Conservation (phyloP, 2,113 vertebrate genomes). For the Coptodon bakossiorum region DNA sequence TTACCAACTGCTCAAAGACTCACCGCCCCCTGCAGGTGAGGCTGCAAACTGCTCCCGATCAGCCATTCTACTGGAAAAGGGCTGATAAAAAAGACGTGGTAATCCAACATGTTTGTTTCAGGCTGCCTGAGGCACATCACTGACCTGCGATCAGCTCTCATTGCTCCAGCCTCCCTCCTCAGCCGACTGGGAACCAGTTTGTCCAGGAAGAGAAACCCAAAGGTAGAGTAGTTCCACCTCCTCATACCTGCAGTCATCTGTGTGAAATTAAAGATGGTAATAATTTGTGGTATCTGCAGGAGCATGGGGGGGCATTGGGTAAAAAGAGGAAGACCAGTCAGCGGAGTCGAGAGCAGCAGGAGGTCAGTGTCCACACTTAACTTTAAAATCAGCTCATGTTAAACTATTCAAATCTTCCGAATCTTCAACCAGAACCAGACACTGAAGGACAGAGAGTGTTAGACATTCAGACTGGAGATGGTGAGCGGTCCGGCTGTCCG, state of each 20-base stretch:
- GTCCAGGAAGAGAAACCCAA: conserved; percentile 84
- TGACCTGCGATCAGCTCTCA: conserved; percentile 79
- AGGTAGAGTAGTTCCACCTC: conserved; percentile 58
- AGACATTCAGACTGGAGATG: not conserved
- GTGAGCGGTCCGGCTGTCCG: not conserved
- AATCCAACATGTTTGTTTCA: conserved; percentile 29
- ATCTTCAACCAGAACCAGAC: not conserved
- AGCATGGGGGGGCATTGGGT: conserved; percentile 76
- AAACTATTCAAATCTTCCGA: not conserved
- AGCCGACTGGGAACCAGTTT: conserved; percentile 86
- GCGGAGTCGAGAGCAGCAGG: conserved; percentile 71
- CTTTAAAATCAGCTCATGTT: not conserved
- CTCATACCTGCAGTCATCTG: not conserved
- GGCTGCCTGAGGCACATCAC: conserved; percentile 72
- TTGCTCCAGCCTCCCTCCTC: conserved; percentile 85
- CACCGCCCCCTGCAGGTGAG: conserved; percentile 78
- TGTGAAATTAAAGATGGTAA: not conserved
- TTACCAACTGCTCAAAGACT: conserved; percentile 88
- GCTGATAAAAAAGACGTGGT: not conserved
- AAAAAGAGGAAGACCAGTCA: conserved; percentile 82
- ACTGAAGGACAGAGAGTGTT: not conserved
- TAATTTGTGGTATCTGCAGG: conserved; percentile 57
- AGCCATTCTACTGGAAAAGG: not conserved
- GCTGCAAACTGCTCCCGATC: not conserved
- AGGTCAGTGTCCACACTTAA: conserved; percentile 22